Base-by-base conservation (phyloP, 2,888 invertebrate genomes). In the Scaptomyza tumidula region DNA sequence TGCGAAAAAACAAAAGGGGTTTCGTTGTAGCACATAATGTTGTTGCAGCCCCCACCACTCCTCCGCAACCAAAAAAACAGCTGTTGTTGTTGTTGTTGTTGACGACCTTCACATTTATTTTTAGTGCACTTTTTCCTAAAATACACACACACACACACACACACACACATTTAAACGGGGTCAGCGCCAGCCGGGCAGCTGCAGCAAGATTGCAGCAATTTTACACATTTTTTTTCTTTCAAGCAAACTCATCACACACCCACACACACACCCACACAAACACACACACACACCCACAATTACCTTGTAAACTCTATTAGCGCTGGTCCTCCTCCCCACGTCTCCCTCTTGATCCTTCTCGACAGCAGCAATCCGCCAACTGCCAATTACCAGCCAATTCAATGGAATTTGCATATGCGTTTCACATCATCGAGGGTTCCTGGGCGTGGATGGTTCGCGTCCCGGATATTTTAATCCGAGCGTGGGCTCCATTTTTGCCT, bases 41-140 rank as follows among this genome's bases (percentile, higher is more conserved):
- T 29, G 6, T 5, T 29, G 7, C 19, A 19, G 19, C 19, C 19
- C 27, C 27, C 27, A 4, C 35, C 35, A 2, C 33, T 11, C 33
- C 33, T 11, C 0, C 35, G 3, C 35, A 5, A 6, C n/a, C 33
- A 33, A 33, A 33, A 37, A 35, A 13, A 14, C 37, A n/a, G n/a
- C 14, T 14, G 14, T 3, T 9, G 39, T 41, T 41, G 3, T 14
- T 41, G 16, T 16, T 41, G 6, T 16, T 59, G 71, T n/a, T 24
- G 14, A 19, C 70, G 89, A 84, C 89, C 89, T 89, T 89, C 89
- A 78, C 76, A 76, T 81, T 75, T 89, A 90, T 90, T 89, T 89
- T 89, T 84, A 87, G 89, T 79, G 71, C 69, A 53, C 60, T 19
- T 71, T 71, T 31, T 50, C 63, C 64, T 64, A 64, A 64, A 45